Percentiles rank a stretch among this genome's conserved stretches.
phyloP scores from a whole-genome alignment of 2,113 vertebrate species.

The Oreochromis spilurus region DNA sequence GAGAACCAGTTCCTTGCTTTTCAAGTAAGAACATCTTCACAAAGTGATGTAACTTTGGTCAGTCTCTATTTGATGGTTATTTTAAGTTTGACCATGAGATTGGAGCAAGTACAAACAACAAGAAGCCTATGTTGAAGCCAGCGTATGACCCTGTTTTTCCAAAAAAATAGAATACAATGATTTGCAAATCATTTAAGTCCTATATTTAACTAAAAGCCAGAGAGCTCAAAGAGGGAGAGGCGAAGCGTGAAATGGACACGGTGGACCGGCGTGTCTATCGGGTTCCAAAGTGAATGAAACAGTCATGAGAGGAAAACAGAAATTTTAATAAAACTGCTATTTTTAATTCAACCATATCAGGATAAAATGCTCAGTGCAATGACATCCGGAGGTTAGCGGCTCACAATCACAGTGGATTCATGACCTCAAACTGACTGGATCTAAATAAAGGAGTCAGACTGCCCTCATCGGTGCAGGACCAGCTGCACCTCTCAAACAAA shows the following conservation, averaged over 20 bases:
- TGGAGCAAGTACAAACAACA: neutral
- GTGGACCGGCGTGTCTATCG: neutral
- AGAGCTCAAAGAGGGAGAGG: neutral
- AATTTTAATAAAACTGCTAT: neutral
- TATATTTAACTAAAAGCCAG: neutral
- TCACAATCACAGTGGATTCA: neutral
- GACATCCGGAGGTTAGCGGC: neutral
- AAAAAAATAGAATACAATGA: neutral
- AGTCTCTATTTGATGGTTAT: neutral
- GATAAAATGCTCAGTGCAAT: neutral
- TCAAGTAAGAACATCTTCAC: neutral
- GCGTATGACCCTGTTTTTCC: neutral
- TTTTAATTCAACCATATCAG: neutral
- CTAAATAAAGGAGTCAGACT: neutral
- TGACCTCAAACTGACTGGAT: neutral
- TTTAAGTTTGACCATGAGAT: conserved; percentile 8
- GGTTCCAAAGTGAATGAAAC: neutral
- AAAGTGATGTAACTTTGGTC: neutral
- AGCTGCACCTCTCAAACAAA: neutral
- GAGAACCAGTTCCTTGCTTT: neutral
- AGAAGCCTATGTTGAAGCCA: neutral
- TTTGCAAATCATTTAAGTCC: neutral
- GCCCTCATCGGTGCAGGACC: neutral
- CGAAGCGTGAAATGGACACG: neutral
- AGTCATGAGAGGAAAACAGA: neutral